Evolutionary conservation across 2,888 invertebrate genomes (phyloP), one percentile per base, ranked within the genome.

Genomic region (Cistogaster globosa): DNA sequence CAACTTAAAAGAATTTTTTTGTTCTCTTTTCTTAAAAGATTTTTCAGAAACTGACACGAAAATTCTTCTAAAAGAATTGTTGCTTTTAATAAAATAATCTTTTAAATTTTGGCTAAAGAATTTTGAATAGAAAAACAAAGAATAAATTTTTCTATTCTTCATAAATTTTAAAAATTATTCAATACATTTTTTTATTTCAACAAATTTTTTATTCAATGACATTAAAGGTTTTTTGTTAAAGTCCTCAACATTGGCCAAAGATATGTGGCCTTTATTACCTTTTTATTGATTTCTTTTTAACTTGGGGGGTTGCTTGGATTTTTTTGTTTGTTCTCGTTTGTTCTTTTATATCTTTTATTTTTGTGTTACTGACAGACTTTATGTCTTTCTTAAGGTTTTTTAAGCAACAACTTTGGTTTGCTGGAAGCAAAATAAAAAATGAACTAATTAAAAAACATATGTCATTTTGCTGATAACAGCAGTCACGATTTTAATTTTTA

Each of bases 81-180:
- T 42, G 58, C 67, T 71, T 51, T 51, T 89, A 90, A 90, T 88
- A 88, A 89, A 89, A 90, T 90, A 91, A 91, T 90, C 89, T 90
- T 87, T 88, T 89, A 55, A 20, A 42, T 14, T 20, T 20, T 62
- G 65, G 62, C 69, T 74, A 57, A 36, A 75, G 60, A 48, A 58
- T 80, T 60, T 75, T 51, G 53, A 58, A 68, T 76, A 18, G 48
- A 18, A 60, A 88, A 88, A 89, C 88, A 87, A 86, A 89, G 89
- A 90, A 90, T 86, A 86, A 86, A n/a, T 53, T 58, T 62, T 75
- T 48, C 67, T 55, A 6, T 71, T 83, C 68, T 77, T 53, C 32
- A 60, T 20, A 22, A 32, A 68, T 83, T 78, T 55, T 7, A 32
- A 20, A 58, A 53, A 20, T 32, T 32, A 11, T 14, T 32, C 58